Conservation (phyloP, 2,888 invertebrate species). For the Amphipoea lucens region DNA sequence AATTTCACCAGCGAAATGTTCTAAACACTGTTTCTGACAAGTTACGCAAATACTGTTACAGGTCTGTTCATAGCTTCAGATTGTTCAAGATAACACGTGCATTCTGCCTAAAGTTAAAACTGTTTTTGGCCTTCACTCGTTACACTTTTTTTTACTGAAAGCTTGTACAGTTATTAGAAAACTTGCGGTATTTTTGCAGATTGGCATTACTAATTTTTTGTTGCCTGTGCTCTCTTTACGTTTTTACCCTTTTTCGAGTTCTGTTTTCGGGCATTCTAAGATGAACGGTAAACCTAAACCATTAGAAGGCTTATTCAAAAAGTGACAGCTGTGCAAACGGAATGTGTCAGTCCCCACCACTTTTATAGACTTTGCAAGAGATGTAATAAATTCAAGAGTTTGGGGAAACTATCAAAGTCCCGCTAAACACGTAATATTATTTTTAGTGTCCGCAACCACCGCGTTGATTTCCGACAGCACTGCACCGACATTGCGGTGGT, state of each 20-base stretch:
- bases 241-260: conserved; percentile 48
- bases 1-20: conserved; percentile 49
- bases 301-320: conserved; percentile 11
- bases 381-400: conserved; percentile 36
- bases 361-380: conserved; percentile 39
- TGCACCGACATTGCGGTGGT: conserved; percentile 85
- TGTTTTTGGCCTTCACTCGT: conserved; percentile 40
- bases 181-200: conserved; percentile 46
- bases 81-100: conserved; percentile 25
- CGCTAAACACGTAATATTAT: conserved; percentile 70
- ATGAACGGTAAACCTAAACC: conserved; percentile 37
- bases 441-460: conserved; percentile 82
- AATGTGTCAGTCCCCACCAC: neutral
- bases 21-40: neutral
- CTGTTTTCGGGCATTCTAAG: conserved; percentile 12
- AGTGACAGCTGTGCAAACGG: neutral
- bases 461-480: conserved; percentile 77
- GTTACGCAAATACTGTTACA: conserved; percentile 34
- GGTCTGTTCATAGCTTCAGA: conserved; percentile 4
- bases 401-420: conserved; percentile 53
- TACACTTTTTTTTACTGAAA: conserved; percentile 30
- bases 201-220: conserved; percentile 46
- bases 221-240: conserved; percentile 28
- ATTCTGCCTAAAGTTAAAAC: conserved; percentile 26
- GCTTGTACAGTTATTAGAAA: conserved; percentile 50